Conservation (phyloP, 2,797 vertebrate genomes). For the Synaphobranchus kaupii region DNA sequence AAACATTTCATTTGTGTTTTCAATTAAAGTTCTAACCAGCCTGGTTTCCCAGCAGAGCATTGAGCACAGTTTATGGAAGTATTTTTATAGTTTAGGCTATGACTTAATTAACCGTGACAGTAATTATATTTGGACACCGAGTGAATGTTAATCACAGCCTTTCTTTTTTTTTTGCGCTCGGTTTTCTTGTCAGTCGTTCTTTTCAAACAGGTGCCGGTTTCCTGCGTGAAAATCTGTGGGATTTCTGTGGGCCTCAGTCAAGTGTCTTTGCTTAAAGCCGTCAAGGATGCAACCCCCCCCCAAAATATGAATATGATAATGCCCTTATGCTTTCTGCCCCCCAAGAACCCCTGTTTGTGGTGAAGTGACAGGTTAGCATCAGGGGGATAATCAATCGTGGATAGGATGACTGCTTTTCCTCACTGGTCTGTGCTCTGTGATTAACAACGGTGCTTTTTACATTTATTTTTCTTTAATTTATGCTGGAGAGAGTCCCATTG, state of each 20-base stretch:
- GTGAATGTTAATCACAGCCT: constrained; percentile 3
- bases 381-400: background rate
- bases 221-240: background rate
- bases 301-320: background rate
- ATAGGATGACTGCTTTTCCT: background rate
- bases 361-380: background rate
- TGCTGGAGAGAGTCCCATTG: background rate
- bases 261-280: background rate
- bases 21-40: background rate
- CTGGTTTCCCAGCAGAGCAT: background rate
- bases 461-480: background rate
- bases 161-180: background rate
- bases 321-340: background rate
- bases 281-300: background rate
- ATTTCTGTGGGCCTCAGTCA: background rate
- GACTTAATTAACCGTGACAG: constrained; percentile 18
- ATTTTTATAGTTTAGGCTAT: constrained; percentile 4
- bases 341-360: background rate
- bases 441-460: background rate
- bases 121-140: constrained; percentile 8
- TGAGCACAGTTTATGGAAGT: background rate
- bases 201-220: background rate
- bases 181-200: background rate
- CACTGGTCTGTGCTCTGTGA: background rate
- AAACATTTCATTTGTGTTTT: background rate